Evolutionary conservation across 1,140 invertebrate genomes (phyloP), one percentile per base, ranked within the genome.

Genomic region (Arctopsyche grandis): DNA sequence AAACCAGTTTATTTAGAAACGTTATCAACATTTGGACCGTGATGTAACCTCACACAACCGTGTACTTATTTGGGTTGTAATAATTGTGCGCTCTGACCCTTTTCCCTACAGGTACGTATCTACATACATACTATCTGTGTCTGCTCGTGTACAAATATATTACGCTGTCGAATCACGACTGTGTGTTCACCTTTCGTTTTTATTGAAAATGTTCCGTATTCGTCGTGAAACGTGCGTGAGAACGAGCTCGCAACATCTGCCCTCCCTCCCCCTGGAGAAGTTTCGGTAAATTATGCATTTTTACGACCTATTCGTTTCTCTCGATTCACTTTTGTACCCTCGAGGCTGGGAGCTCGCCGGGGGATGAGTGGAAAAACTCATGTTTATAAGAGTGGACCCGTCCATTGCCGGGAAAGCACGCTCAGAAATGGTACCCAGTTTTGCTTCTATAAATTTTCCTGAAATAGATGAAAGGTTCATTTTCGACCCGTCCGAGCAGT

Each of bases 1-100:
- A 74, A 56, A 74, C 71, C 71, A 56, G 71, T 74, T 74, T 74
- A 74, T 74, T 74, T 74, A 29, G 71, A 44, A 74, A 74, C 71
- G 43, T 74, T 56, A 56, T 73, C 70, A 22, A 46, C 14, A 48
- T 74, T 74, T 74, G 4, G 46, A 46, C 24, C 14, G 26, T 71
- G 14, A 48, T 38, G 38, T 24, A 71, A 71, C 21, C 19, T 7
- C 29, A 38, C 1, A 38, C 29, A 38, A 38, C 3, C 29, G 29
- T 38, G 24, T n/a, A 69, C 66, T 29, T 19, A 38, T 38, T 69
- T 29, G 38, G 38, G 9, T 24, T 21, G 69, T 14, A 19, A n/a
- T n/a, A n/a, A 60, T 60, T 60, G 24, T 66, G 12, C 48, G 63
- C 9, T 26, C 9, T 48, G 69, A 71, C 69, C 69, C 43, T 66